Base-by-base conservation (phyloP, 92 coral and sea anemone species). In the Epizoanthus ramosus region DNA sequence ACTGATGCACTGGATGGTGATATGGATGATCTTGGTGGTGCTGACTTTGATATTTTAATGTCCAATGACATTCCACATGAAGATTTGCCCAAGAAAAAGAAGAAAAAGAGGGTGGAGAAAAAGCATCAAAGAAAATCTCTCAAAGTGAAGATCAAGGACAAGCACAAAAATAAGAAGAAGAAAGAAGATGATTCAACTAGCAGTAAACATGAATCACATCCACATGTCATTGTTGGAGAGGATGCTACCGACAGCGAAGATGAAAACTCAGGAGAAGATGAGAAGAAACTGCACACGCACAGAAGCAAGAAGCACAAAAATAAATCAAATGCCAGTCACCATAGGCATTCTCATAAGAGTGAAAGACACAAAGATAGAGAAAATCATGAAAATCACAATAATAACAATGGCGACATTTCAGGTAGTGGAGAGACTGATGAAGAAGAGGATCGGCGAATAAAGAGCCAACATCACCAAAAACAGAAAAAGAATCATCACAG, bases 1-100 rank as follows among this genome's bases (percentile, higher is more conserved):
- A 61, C 24, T 3, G 15, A 33, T 18, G 14, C 35, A 67, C 69
- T 77, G 45, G 82, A 77, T 19, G 82, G 60, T 6, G 87, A 93
- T 37, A 63, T 90, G 54, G 94, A 91, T 22, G 98, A 93, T 79
- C 80, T 93, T 16, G 98, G 98, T 58, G 98, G 92, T 45, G 92
- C 98, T 18, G 98, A 93, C 84, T 93, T 93, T 77, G 98, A 93
- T 64, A 93, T 93, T 56, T 82, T 90, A 85, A 93, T 93, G 95
- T 89, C 98, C 1, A 93, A 93, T 39, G 94, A 93, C 41, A 91
- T 93, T 50, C 98, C 98, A 17, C 98, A 84, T 63, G 88, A 87
- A 24, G 85, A 86, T 59, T 60, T 79, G 50, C 82, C 89, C 3
- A 85, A 75, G 39, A 70, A 79, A 53, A 63, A 16, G 25, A 60